Conservation (phyloP, 1,140 invertebrate genomes). For the Meloidogyne exigua region DNA sequence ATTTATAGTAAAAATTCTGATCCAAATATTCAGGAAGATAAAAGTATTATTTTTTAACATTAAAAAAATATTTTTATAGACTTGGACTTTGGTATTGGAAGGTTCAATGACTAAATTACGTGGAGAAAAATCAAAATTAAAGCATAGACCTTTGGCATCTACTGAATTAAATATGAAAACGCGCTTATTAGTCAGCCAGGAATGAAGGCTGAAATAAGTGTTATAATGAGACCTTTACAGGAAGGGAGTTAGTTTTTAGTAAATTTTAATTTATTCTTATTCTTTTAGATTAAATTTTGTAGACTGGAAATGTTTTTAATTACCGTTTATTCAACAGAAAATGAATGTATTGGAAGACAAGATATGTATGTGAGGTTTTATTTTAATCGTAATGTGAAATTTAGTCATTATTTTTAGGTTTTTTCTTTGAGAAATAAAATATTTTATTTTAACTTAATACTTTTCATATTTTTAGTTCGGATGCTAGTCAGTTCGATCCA, state of each 20-base stretch:
- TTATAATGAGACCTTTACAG: constrained; percentile 13
- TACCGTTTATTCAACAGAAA: neutral
- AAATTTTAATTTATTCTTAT: neutral
- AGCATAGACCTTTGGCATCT: constrained; percentile 8
- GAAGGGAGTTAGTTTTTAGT: neutral
- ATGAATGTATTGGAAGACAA: neutral
- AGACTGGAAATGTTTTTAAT: neutral
- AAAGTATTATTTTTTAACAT: neutral
- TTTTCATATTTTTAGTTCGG: neutral
- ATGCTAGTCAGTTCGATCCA: neutral
- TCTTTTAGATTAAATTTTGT: constrained; percentile 6
- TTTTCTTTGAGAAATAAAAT: no score
- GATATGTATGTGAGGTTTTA: no score
- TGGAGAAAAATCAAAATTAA: neutral
- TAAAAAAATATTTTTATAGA: neutral
- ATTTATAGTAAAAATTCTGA: constrained; percentile 1
- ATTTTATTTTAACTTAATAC: no score
- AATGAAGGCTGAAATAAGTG: neutral
- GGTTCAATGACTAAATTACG: constrained; percentile 15
- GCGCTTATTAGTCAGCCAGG: constrained; percentile 9
- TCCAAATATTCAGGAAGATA: neutral
- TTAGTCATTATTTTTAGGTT: no score
- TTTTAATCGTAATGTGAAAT: no score
- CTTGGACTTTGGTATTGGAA: constrained; percentile 8
- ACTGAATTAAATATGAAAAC: neutral